Evolutionary conservation across 2,797 vertebrate genomes (phyloP), one percentile per base, ranked within the genome.

Genomic region (Artibeus lituratus): DNA sequence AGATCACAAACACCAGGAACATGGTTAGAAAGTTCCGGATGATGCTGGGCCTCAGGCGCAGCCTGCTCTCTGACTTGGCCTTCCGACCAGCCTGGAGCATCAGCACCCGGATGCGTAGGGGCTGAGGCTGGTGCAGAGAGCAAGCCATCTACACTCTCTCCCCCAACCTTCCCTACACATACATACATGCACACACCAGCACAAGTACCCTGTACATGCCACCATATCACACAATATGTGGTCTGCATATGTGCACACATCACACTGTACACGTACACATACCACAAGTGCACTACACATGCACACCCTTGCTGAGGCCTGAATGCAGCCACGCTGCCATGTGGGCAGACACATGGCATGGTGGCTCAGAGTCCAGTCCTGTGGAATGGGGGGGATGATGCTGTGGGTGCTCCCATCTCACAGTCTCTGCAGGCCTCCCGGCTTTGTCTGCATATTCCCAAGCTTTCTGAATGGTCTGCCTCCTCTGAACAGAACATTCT

Each of bases 1-100:
- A 99, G 86, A 99, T 98, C 96, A 99, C 99, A 49, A 99, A 99
- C 57, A 99, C 99, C 5, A 99, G 98, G 47, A 99, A 99, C 99
- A 99, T 99, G 92, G 99, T 99, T 37, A 99, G 98, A 90, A 99
- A 99, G 98, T 99, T 99, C 95, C 98, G 98, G 97, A 99, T 80
- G 95, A 99, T 98, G 1, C 98, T 99, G 0, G 98, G 98, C 94
- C 99, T 98, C 67, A 98, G 97, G 81, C 98, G 97, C 2, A 98
- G 98, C 49, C 98, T 98, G 51, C 98, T 98, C 89, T 99, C 99
- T 0, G 98, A 99, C 94, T 98, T 99, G 81, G 99, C 99, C 86
- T 98, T 98, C 91, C 99, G 98, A 92, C 98, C 98, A n/a, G 99
- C 99, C 91, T 98, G 99, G 83, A 99, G 98, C 96, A 99, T 99